Evolutionary conservation across 1,140 invertebrate genomes (phyloP), one percentile per base, ranked within the genome.

Genomic region (Bombus soroeensis): DNA sequence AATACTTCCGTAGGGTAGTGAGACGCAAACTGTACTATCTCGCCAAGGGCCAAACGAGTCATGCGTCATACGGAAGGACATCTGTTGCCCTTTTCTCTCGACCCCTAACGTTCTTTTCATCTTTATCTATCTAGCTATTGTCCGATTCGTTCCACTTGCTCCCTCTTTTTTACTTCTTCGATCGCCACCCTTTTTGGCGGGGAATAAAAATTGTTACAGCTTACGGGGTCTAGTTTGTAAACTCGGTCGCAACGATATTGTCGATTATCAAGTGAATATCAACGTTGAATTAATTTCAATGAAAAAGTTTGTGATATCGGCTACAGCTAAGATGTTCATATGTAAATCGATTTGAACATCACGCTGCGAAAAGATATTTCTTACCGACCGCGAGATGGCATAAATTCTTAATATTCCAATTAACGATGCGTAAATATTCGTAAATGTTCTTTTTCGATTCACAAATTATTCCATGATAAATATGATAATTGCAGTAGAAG

Each of bases 31-130:
- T 87, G 87, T 83, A 90, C 88, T 92, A 90, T 88, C 81, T 84
- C 76, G 62, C 74, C 62, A 66, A 85, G 88, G 87, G 88, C 59
- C 83, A 74, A 84, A 87, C 90, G 86, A 89, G 83, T 90, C 88
- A 90, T 92, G 92, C 93, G 92, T 93, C 92, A 93, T 92, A 81
- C 87, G 84, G 89, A 89, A 91, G 88, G 89, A 93, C 93, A 94
- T 93, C 93, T 93, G 92, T 92, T 93, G 91, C 89, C 89, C 91
- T 91, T 92, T 88, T 92, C 81, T 81, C 89, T 88, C 90, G 73
- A 62, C 81, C 88, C 71, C 68, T 71, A 72, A 62, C 37, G 34
- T 28, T 62, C 22, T 32, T 22, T 78, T 43, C 25, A 18, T 82
- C 73, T 75, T 43, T 70, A 53, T 72, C 37, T 3, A 66, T 15